A percentile compares a stretch with the other conserved stretches of the same genome.
Evolutionary conservation across 2,888 invertebrate genomes (phyloP).

Genomic region (Sthenelais limicola): DNA sequence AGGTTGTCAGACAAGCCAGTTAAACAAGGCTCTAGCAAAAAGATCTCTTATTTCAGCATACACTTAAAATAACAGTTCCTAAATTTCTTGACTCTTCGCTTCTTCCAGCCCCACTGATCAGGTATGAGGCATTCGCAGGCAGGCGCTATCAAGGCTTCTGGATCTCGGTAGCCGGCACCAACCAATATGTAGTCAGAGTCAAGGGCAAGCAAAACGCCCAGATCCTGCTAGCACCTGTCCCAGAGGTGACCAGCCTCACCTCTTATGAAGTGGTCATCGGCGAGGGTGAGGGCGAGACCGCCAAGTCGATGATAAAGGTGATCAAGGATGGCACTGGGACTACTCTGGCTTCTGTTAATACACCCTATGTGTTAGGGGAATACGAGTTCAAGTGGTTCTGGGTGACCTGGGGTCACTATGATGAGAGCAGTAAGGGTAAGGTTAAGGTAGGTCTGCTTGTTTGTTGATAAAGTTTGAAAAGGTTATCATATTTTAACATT

Average conservation of each 20-base stretch:
- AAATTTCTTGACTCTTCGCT: neutral
- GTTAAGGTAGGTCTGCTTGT: neutral
- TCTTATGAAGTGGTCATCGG: conserved; percentile 1
- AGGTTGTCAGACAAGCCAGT: no score
- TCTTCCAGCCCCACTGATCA: conserved; percentile 5
- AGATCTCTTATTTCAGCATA: no score
- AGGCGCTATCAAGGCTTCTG: neutral
- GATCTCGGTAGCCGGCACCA: conserved; percentile 4
- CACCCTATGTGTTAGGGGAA: neutral
- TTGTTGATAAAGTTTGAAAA: no score
- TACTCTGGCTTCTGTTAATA: neutral
- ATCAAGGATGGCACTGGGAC: neutral
- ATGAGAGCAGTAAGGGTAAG: neutral
- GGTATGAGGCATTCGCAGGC: neutral
- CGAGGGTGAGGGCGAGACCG: neutral
- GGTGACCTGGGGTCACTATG: conserved; percentile 16
- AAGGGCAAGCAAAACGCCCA: neutral
- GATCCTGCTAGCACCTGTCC: neutral
- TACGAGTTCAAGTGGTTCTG: conserved; percentile 11
- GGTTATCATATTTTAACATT: no score
- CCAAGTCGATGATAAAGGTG: neutral
- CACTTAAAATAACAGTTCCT: no score
- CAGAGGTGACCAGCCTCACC: neutral
- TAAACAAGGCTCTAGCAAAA: no score
- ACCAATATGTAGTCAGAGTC: neutral